Evolutionary conservation across 2,888 invertebrate species (phyloP).

Genomic region (Eulithis testata): DNA sequence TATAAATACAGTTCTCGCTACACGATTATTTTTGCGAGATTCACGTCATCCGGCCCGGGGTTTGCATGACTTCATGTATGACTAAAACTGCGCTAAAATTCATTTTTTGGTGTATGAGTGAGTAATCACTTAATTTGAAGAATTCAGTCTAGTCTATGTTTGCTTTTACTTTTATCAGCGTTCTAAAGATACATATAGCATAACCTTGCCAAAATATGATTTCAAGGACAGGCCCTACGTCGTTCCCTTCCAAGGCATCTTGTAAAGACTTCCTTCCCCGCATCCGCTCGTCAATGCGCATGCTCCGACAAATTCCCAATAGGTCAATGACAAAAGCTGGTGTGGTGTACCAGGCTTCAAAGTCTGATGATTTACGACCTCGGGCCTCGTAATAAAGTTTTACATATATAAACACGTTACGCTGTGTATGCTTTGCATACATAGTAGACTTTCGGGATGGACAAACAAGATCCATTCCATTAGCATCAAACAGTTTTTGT

Average conservation of each 20-base stretch:
- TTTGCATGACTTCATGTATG: conserved; percentile 72
- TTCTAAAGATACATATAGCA: conserved; percentile 36
- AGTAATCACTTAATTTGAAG: conserved; percentile 57
- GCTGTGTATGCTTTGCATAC: conserved; percentile 42
- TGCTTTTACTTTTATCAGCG: not conserved
- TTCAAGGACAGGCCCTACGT: conserved; percentile 64
- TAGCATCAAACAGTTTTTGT: too few species aligned
- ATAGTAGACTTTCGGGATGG: not conserved
- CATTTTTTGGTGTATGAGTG: conserved; percentile 56
- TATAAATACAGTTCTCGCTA: conserved; percentile 64
- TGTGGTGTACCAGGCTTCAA: conserved; percentile 45
- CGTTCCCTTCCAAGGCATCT: conserved; percentile 55
- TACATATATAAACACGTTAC: conserved; percentile 25
- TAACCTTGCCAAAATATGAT: conserved; percentile 65
- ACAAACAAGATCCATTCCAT: too few species aligned
- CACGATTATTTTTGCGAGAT: conserved; percentile 71
- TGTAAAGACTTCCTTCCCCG: conserved; percentile 51
- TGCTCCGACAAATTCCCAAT: conserved; percentile 53
- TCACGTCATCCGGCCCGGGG: conserved; percentile 71
- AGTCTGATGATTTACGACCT: conserved; percentile 55
- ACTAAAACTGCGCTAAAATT: conserved; percentile 65
- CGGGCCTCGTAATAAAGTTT: conserved; percentile 43
- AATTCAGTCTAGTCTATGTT: conserved; percentile 34
- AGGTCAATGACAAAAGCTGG: conserved; percentile 53
- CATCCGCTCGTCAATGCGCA: conserved; percentile 52